Base-by-base conservation (phyloP, 2,113 vertebrate genomes). In the Embiotoca jacksoni region DNA sequence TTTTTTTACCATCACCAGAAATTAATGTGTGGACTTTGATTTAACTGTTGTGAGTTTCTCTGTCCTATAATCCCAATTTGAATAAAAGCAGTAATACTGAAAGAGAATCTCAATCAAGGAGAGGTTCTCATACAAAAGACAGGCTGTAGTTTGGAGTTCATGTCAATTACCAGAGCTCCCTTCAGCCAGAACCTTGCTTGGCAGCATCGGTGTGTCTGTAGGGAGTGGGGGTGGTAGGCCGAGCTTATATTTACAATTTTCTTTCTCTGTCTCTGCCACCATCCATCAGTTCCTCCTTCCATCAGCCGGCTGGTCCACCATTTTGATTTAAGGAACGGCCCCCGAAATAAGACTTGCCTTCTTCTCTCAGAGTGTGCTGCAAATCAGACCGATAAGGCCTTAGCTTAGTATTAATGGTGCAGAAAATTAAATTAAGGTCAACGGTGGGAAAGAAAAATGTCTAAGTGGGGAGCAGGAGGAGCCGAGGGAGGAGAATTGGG, bases 381-480 rank as follows among this genome's bases (percentile, higher is more conserved):
- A 86, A 88, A 90, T 91, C 84, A 85, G 69, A 35, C 49, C 6
- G 16, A 73, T 79, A 65, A 80, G 81, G 72, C 75, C 72, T 82
- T 46, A 35, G 85, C 80, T 83, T 39, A 58, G 72, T 58, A 75
- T 89, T 91, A 91, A 92, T 87, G 86, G 89, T 64, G 81, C 91
- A 88, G 75, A 88, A 90, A 88, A 93, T 93, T 88, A 71, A 90
- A 92, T 90, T 78, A 89, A 77, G 70, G 76, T 69, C 14, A 82
- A 85, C 71, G 75, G 56, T 69, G 11, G 69, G 47, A 65, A 31
- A 78, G 72, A 82, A 55, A 84, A 88, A 80, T 76, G 54, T 49
- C 52, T 77, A 55, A 44, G 70, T 6, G 60, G 44, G 71, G 60
- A 82, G 39, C 15, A 47, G 41, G 55, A 32, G 53, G 33, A 54